A percentile compares a stretch with the other conserved stretches of the same genome.
These are phyloP conservation scores for Myotis daubentonii DNA, from an alignment of 2,797 vertebrate genomes.

Conservation along the genomic window DNA sequence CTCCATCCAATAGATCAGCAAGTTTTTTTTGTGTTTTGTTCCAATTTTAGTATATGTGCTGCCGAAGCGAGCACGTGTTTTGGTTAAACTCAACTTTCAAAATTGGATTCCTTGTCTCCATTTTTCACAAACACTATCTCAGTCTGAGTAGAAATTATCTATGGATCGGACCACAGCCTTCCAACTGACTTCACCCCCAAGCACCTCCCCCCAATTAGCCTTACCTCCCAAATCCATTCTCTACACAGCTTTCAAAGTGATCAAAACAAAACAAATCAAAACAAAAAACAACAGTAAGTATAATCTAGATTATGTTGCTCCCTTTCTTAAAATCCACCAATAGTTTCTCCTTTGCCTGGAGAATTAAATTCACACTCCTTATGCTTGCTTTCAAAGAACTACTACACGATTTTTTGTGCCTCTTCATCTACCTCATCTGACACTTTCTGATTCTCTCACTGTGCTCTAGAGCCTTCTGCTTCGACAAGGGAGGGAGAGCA, in stretches of 20 bases:
- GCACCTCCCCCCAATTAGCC: neutral
- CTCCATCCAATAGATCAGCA: neutral
- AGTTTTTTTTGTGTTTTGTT: neutral
- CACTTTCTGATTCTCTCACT: neutral
- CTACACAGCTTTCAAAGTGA: neutral
- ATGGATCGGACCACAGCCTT: neutral
- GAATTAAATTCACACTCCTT: neutral
- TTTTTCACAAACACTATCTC: neutral
- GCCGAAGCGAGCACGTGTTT: too few species aligned
- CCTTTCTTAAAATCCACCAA: neutral
- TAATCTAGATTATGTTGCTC: neutral
- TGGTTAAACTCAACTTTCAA: neutral
- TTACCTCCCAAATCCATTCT: neutral
- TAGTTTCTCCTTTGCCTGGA: neutral
- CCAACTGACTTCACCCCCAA: neutral
- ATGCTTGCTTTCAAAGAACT: neutral
- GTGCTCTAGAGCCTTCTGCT: neutral
- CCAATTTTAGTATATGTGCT: too few species aligned
- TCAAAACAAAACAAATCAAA: neutral
- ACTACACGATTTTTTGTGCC: neutral
- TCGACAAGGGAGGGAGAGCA: neutral
- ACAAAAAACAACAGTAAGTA: neutral
- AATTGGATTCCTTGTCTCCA: neutral
- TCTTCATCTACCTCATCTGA: neutral
- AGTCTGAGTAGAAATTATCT: neutral